A percentile compares a stretch with the other conserved stretches of the same genome.
These are phyloP conservation scores for Drosophila azteca DNA, from an alignment of 1,140 invertebrate species.

Conservation along the genomic window DNA sequence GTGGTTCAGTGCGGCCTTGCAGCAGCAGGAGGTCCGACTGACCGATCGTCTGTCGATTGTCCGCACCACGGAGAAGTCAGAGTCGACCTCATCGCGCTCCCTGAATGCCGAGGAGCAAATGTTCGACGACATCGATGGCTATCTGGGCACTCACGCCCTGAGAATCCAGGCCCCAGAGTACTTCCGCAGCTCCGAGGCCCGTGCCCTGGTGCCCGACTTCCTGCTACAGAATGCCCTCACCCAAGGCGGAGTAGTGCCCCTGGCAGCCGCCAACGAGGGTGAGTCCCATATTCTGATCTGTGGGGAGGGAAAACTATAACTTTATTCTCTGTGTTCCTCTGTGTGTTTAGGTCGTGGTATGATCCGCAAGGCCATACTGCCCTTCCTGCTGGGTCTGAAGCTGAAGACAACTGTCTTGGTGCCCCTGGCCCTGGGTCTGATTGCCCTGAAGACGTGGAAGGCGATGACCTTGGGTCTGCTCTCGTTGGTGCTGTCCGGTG, in stretches of 20 bases:
- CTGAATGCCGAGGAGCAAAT: slow-evolving; percentile 77
- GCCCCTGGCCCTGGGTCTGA: slow-evolving; percentile 90
- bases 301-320: not conserved
- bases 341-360: slow-evolving; percentile 88
- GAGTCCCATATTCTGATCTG: slow-evolving; percentile 36
- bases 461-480: slow-evolving; percentile 92
- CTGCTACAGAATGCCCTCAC: slow-evolving; percentile 87
- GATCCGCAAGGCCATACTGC: slow-evolving; percentile 92
- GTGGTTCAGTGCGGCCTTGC: slow-evolving; percentile 88
- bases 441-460: slow-evolving; percentile 94
- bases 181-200: slow-evolving; percentile 85
- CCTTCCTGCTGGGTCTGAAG: slow-evolving; percentile 92
- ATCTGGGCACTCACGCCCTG: slow-evolving; percentile 87
- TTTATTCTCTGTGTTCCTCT: not conserved
- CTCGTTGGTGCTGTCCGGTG: slow-evolving; percentile 91
- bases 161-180: slow-evolving; percentile 87
- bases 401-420: slow-evolving; percentile 93
- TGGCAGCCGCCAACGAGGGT: slow-evolving; percentile 87
- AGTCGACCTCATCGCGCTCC: slow-evolving; percentile 24
- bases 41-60: slow-evolving; percentile 90
- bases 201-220: slow-evolving; percentile 87
- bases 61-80: slow-evolving; percentile 84
- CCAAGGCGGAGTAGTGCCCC: slow-evolving; percentile 87
- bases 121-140: slow-evolving; percentile 87
- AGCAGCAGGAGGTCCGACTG: slow-evolving; percentile 88